These are phyloP conservation scores for Pogonophryne albipinna DNA, from an alignment of 2,797 vertebrate genomes.

Conservation along the genomic window DNA sequence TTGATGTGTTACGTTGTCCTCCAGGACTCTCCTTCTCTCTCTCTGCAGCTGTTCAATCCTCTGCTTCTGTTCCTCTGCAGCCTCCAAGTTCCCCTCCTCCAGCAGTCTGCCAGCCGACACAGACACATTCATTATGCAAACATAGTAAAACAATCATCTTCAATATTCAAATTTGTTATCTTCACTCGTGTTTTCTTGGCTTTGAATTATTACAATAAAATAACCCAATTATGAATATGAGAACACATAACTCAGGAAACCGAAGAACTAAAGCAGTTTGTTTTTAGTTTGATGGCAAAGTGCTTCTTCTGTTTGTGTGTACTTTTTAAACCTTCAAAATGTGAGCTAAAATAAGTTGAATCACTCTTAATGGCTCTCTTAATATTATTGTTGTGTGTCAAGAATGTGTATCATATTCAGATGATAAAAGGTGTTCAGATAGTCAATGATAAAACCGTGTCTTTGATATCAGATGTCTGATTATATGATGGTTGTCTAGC, in stretches of 20 bases:
- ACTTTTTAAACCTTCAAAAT: constrained; percentile 18
- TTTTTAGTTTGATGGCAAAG: constrained; percentile 18
- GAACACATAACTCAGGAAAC: constrained; percentile 16
- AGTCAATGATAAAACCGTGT: background rate
- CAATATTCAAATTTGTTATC: constrained; percentile 13
- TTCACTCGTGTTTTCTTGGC: background rate
- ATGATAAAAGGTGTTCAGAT: constrained; percentile 10
- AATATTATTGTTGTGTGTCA: constrained; percentile 30
- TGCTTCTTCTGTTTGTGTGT: background rate
- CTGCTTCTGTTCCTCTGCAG: constrained; percentile 94
- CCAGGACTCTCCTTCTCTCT: constrained; percentile 89
- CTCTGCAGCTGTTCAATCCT: constrained; percentile 95
- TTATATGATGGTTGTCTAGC: background rate
- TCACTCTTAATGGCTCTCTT: constrained; percentile 13
- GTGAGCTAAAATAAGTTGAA: constrained; percentile 40
- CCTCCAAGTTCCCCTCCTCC: constrained; percentile 93
- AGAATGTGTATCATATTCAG: background rate
- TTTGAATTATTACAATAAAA: constrained; percentile 1
- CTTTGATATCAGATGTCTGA: background rate
- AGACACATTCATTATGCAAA: constrained; percentile 42
- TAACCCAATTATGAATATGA: constrained; percentile 6
- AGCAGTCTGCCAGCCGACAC: constrained; percentile 86
- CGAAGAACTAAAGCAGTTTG: constrained; percentile 4
- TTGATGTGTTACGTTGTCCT: constrained; percentile 89
- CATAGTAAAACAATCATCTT: constrained; percentile 29